Base-by-base conservation (phyloP, 2,888 invertebrate genomes). In the Philaethria dido region DNA sequence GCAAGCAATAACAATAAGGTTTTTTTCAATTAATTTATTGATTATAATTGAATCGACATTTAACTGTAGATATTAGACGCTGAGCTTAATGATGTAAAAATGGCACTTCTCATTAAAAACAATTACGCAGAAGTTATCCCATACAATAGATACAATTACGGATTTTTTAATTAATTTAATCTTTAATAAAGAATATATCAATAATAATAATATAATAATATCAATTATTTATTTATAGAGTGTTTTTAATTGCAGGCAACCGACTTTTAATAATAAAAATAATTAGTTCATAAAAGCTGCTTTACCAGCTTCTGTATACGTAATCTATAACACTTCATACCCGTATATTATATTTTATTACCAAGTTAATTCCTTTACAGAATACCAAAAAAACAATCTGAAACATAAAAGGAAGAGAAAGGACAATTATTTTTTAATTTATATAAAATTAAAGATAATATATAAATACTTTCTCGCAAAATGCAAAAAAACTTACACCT, bases 81-180 rank as follows among this genome's bases (percentile, higher is more conserved):
- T 36, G 6, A 3, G 20, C n/a, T 57, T 57, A 57, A 57, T 25
- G 57, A 25, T 25, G n/a, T 57, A 57, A 57, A 42, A 57, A 57
- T 42, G 20, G 42, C 9, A 20, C 4, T 52, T 52, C 57, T 25
- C 39, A 57, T 42, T 11, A 42, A 22, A 22, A 42, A 57, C 57
- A 57, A 57, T 42, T 25, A 57, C 39, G 55, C 13, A 25, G 42
- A 57, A 57, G 22, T 57, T n/a, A 25, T 25, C 42, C 5, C 13
- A n/a, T 2, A 42, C 57, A 25, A 22, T 57, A 42, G 22, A 42
- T 22, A 39, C 57, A 42, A 42, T 57, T 57, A 57, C 9, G 14
- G 4, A 42, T 42, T 57, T 25, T 39, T 57, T 11, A 42, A 39
- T 20, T 39, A 22, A 57, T 20, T 22, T 42, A 42, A 4, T 52